Base-by-base conservation (phyloP, 2,797 vertebrate genomes). In the Eulemur coronatus region DNA sequence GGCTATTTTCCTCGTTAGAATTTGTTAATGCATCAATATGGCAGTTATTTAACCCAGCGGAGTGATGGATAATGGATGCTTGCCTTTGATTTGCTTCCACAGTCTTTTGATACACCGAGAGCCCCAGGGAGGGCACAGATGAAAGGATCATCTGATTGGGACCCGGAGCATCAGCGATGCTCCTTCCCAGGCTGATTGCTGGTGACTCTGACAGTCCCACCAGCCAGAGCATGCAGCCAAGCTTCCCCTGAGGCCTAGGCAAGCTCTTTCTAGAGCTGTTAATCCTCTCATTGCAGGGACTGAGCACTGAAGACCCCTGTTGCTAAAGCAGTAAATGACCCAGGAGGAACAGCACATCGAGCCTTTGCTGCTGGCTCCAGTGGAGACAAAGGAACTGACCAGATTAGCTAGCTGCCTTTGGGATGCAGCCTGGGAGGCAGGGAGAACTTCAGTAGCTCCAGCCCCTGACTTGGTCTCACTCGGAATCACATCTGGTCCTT, bases 41-140 rank as follows among this genome's bases (percentile, higher is more conserved):
- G 70, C 79, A 95, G 43, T 20, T 33, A 57, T 69, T 84, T 86
- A 84, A 94, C 33, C 78, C n/a, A 84, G 41, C 33, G 61, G 92
- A 91, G 41, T 35, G 88, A 48, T 18, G 14, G 69, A 48, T 86
- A 50, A 84, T 75, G 69, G 55, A 24, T 70, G 46, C 69, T 81
- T 93, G n/a, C 59, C 89, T 96, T 82, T 84, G 35, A 50, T 91
- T 84, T 79, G 95, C 79, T 94, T 75, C 4, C 20, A 76, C 59
- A 87, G 81, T 55, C 48, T 73, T 87, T 30, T 67, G 88, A 69
- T 63, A 79, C 38, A 38, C 63, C 0, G 0, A 75, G 84, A 96
- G 57, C 46, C 67, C n/a, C n/a, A 17, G 33, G 17, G 41, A 87
- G 46, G 85, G 52, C 11, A 13, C 78, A 41, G 24, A 88, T 78